These are phyloP conservation scores for Tetragonula clypearis DNA, from an alignment of 1,140 invertebrate genomes.

Conservation along the genomic window DNA sequence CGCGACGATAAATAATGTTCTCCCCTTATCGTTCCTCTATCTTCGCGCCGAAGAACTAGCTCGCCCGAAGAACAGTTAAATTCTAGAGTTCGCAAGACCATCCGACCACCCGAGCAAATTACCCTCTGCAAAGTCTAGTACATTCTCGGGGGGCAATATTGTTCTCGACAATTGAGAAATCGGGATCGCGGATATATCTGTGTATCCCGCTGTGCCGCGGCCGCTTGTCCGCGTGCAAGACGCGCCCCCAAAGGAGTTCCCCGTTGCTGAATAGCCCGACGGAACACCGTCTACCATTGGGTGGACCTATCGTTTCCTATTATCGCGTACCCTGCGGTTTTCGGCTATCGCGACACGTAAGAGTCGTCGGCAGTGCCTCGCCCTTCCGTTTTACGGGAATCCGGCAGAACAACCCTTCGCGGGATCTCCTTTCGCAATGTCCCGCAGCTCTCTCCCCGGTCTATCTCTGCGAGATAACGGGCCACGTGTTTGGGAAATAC, in stretches of 20 bases:
- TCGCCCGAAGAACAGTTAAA: background rate
- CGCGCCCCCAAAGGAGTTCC: slow-evolving; percentile 50
- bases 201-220: background rate
- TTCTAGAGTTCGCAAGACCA: background rate
- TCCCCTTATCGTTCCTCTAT: background rate
- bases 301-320: slow-evolving; percentile 73
- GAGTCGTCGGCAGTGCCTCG: slow-evolving; percentile 49
- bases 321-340: slow-evolving; percentile 77
- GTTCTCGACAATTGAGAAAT: slow-evolving; percentile 39
- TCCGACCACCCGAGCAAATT: slow-evolving; percentile 10
- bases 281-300: slow-evolving; percentile 59
- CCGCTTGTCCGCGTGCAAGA: slow-evolving; percentile 43
- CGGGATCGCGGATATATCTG: slow-evolving; percentile 28
- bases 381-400: slow-evolving; percentile 20
- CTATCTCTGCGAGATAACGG: slow-evolving; percentile 69
- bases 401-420: slow-evolving; percentile 35
- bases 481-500: background rate
- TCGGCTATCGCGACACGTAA: slow-evolving; percentile 65
- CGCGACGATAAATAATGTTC: slow-evolving; percentile 5
- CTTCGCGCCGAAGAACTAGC: background rate
- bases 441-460: slow-evolving; percentile 51
- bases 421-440: slow-evolving; percentile 25
- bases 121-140: slow-evolving; percentile 23
- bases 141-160: slow-evolving; percentile 30
- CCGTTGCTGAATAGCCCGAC: slow-evolving; percentile 35